phyloP scores from a whole-genome alignment of 2,888 invertebrate genomes.

The Drosophila meridiana region DNA sequence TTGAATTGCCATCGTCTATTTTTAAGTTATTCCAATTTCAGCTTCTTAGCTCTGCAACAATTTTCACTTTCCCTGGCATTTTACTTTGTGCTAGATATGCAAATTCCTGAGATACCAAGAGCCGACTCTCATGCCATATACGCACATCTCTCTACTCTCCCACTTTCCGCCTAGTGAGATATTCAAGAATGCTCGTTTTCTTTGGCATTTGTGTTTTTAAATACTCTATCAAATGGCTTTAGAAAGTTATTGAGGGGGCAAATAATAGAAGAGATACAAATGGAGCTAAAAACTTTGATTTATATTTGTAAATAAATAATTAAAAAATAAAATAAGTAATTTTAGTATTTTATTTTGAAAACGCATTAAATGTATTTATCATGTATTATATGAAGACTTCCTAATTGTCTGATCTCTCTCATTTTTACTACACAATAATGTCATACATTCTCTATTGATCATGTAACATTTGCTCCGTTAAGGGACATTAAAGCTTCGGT shows the following conservation, averaged over 20 bases:
- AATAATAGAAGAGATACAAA: background rate
- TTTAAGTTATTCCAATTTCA: constrained; percentile 53
- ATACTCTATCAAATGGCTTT: constrained; percentile 35
- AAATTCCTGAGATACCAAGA: constrained; percentile 53
- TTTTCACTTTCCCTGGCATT: constrained; percentile 63
- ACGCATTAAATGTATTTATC: background rate
- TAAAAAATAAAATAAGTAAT: too few species aligned
- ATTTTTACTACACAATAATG: too few species aligned
- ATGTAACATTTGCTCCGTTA: constrained; percentile 19
- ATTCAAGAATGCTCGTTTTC: constrained; percentile 6
- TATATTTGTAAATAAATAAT: background rate
- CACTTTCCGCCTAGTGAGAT: constrained; percentile 10
- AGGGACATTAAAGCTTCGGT: constrained; percentile 35
- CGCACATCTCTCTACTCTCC: constrained; percentile 11
- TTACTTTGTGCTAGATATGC: constrained; percentile 62
- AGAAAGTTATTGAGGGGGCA: background rate
- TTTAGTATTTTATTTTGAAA: background rate
- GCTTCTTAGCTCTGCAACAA: constrained; percentile 59
- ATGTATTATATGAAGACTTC: background rate
- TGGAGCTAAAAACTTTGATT: background rate
- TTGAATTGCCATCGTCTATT: constrained; percentile 22
- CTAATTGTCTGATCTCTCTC: background rate
- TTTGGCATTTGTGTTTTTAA: constrained; percentile 19
- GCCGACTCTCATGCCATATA: constrained; percentile 34
- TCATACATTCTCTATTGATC: constrained; percentile 23